These are phyloP conservation scores for Macaria notata DNA, from an alignment of 2,888 invertebrate species.

Conservation along the genomic window DNA sequence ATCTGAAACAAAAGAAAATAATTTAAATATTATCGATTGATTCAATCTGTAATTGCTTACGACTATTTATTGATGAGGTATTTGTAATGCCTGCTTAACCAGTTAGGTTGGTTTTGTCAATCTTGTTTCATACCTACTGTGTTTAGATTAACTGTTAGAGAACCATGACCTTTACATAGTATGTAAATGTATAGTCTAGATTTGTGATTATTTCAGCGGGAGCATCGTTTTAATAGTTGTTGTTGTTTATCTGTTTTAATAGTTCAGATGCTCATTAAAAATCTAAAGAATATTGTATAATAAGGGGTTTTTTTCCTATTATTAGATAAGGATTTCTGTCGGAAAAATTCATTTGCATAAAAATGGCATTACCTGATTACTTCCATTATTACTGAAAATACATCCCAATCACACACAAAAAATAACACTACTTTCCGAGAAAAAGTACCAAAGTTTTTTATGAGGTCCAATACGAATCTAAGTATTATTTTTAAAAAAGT, in stretches of 20 bases:
- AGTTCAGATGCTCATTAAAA: no score
- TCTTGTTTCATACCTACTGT: not conserved
- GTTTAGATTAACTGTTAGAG: conserved; percentile 12
- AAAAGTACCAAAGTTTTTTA: conserved; percentile 8
- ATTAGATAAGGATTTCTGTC: no score
- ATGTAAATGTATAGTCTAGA: no score
- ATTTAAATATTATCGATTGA: no score
- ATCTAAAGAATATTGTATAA: no score
- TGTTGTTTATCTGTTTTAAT: no score
- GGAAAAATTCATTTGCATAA: no score
- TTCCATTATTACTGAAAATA: conserved; percentile 28
- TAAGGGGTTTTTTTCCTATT: no score
- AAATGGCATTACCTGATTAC: conserved; percentile 25
- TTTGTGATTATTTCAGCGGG: no score
- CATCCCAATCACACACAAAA: conserved; percentile 21
- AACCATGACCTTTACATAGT: conserved; percentile 16
- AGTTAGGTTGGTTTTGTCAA: conserved; percentile 15
- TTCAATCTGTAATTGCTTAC: no score
- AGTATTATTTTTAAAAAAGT: conserved; percentile 3
- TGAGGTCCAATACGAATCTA: conserved; percentile 3
- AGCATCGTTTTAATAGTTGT: no score
- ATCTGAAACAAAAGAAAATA: conserved; percentile 45
- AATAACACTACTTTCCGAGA: conserved; percentile 1
- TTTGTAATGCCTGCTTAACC: conserved; percentile 2
- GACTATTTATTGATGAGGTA: no score